Evolutionary conservation across 2,113 vertebrate genomes (phyloP).

Genomic region (Halcyon malimbica): DNA sequence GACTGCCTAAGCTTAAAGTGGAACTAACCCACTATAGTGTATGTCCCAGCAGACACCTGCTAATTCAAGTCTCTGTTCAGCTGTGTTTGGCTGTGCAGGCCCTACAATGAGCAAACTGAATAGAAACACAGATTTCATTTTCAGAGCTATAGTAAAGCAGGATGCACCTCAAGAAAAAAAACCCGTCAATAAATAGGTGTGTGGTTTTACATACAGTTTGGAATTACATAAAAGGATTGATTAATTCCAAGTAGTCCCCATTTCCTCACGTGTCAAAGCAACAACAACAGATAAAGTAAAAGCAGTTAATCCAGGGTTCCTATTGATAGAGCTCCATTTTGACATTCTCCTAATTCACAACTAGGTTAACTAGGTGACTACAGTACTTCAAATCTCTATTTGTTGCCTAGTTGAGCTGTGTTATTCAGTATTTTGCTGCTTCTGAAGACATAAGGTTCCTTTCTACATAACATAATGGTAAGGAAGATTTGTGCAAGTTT

Average conservation of each 20-base stretch:
- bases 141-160: not conserved
- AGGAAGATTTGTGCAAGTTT: conserved; percentile 19
- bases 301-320: not conserved
- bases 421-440: not conserved
- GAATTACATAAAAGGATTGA: not conserved
- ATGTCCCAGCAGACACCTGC: not conserved
- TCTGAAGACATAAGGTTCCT: not conserved
- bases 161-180: not conserved
- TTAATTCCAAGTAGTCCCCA: not conserved
- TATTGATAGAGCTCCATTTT: not conserved
- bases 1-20: not conserved
- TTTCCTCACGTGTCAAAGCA: not conserved
- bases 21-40: not conserved
- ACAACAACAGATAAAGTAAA: not conserved
- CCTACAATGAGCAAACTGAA: not conserved
- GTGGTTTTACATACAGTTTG: not conserved
- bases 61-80: not conserved
- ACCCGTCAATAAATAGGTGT: not conserved
- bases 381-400: not conserved
- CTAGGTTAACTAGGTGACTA: not conserved
- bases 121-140: not conserved
- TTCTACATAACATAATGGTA: not conserved
- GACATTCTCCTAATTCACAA: not conserved
- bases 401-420: not conserved
- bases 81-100: rapidly evolving